A percentile compares a stretch with the other conserved stretches of the same genome.
Conservation (phyloP, 2,113 vertebrate genomes). For the Eubucco bourcierii region DNA sequence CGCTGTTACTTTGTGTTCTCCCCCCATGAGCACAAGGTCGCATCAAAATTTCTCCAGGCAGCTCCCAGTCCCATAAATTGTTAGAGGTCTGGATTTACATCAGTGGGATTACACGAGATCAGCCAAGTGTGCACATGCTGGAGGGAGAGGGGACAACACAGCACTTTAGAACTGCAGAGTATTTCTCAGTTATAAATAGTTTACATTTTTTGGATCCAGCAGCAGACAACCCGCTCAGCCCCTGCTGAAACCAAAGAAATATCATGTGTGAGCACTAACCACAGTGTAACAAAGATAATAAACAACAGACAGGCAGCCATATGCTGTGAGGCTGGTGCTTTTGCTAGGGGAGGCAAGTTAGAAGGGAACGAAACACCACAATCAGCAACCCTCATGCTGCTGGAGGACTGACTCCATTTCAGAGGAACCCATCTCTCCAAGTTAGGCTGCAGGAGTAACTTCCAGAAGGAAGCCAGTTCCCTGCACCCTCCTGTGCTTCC, state of each 20-base stretch:
- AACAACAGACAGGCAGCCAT: slow-evolving; percentile 75
- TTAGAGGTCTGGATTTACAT: slow-evolving; percentile 50
- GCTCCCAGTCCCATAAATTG: slow-evolving; percentile 19
- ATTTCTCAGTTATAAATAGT: slow-evolving; percentile 82
- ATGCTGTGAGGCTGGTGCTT: background rate
- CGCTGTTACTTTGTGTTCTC: slow-evolving; percentile 11
- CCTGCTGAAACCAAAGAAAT: slow-evolving; percentile 76
- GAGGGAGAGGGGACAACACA: slow-evolving; percentile 55
- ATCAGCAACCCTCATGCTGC: background rate
- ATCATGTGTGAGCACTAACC: slow-evolving; percentile 75
- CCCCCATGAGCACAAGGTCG: slow-evolving; percentile 32
- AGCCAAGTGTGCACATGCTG: slow-evolving; percentile 68
- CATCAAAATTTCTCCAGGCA: background rate
- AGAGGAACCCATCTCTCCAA: background rate
- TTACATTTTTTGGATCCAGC: slow-evolving; percentile 76
- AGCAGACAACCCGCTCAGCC: slow-evolving; percentile 71
- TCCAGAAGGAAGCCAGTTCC: background rate
- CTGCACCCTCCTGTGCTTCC: background rate
- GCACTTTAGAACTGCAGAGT: slow-evolving; percentile 70
- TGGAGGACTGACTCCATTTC: background rate
- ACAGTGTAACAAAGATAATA: slow-evolving; percentile 76
- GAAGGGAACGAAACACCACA: slow-evolving; percentile 9
- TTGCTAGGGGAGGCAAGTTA: slow-evolving; percentile 12
- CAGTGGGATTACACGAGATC: slow-evolving; percentile 68
- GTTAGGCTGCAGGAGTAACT: background rate